Conservation (phyloP, 2,113 vertebrate species). For the Albula glossodonta region DNA sequence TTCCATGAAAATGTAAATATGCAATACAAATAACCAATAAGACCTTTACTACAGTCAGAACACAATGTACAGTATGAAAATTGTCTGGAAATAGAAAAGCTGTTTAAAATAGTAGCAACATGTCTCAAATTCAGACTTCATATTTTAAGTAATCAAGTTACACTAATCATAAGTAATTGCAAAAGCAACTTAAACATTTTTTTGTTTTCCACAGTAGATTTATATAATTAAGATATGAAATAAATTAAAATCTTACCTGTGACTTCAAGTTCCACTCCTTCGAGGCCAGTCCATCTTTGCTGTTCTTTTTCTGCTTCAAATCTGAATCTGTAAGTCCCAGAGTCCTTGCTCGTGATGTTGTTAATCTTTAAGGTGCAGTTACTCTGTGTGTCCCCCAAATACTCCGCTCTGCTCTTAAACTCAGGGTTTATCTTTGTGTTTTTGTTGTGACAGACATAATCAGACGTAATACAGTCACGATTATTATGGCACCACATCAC, state of each 20-base stretch:
- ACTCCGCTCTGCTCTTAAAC: constrained; percentile 9
- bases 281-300: not conserved
- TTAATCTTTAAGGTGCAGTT: constrained; percentile 39
- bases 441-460: constrained; percentile 31
- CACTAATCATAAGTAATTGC: too few species aligned
- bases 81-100: not conserved
- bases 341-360: constrained; percentile 18
- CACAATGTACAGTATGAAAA: not conserved
- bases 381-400: constrained; percentile 14
- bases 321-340: constrained; percentile 36
- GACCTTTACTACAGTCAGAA: too few species aligned
- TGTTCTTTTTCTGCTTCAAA: not conserved
- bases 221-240: not conserved
- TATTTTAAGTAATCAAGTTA: too few species aligned
- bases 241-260: constrained; percentile 23
- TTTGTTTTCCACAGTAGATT: not conserved
- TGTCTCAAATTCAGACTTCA: not conserved
- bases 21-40: too few species aligned
- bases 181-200: too few species aligned
- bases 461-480: rapidly evolving
- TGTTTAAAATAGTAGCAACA: not conserved
- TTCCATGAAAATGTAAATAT: not conserved
- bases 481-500: constrained; percentile 19
- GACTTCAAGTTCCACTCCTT: constrained; percentile 6
- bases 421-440: not conserved